Base-by-base conservation (phyloP, 2,113 vertebrate genomes). In the Scomber japonicus region DNA sequence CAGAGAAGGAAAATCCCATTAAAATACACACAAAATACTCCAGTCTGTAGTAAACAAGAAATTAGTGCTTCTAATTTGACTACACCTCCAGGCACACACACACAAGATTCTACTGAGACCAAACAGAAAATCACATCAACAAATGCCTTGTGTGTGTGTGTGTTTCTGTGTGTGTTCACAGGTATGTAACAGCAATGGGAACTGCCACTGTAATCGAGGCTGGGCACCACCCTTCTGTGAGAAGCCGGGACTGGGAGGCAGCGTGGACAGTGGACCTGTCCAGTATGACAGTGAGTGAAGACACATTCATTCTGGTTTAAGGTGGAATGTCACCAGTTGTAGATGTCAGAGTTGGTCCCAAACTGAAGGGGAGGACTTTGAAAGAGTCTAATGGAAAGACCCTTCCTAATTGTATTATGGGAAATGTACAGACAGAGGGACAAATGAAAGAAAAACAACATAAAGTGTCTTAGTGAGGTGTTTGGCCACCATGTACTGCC, bases 181-280 rank as follows among this genome's bases (percentile, higher is more conserved):
- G 98, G 97, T 99, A 35, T 99, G 98, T 89, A 99, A 99, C 91
- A 99, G 96, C 91, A 98, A 99, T 77, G 85, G 82, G 62, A 97
- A 99, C 91, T 99, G 98, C 75, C 98, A 99, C 90, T 99, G 98
- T 11, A 88, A 94, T 9, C 90, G 93, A 0, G 96, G 97, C 50
- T 98, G 97, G 97, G 97, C 96, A 0, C 98, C 98, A 0, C 98
- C 98, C 0, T 96, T 81, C 92, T 99, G 98, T 5, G 94, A 97
- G 79, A 94, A 97, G 87, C 94, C 96, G 0, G 98, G 98, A 0
- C 92, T 96, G 0, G 98, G 98, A 0, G 98, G 98, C 67, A 99
- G 98, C 0, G 87, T 96, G 88, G 97, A 99, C 93, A 99, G 98
- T 0, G 98, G 98, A 16, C 98, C 98, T 0, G 78, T 97, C 56